A percentile compares a stretch with the other conserved stretches of the same genome.
These are phyloP conservation scores for Microtus montanus DNA, from an alignment of 2,113 vertebrate genomes.

Conservation along the genomic window DNA sequence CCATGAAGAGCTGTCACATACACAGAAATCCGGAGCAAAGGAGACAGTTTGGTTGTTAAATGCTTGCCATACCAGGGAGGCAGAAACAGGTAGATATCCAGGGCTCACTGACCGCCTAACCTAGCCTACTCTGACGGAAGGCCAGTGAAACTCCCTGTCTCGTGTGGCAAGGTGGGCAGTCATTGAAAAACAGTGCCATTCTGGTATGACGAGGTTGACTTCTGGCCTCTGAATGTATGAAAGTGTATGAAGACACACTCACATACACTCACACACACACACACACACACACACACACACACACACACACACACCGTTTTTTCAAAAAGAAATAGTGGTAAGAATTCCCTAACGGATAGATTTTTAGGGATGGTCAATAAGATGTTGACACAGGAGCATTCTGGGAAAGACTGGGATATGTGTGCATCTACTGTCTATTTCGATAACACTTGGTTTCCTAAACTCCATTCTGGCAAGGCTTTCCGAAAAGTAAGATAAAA, in stretches of 20 bases:
- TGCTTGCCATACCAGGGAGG: not conserved
- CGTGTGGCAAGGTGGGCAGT: not conserved
- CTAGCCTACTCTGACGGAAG: not conserved
- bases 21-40: constrained; percentile 18
- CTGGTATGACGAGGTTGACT: not conserved
- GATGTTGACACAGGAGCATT: not conserved
- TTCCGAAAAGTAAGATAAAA: constrained; percentile 37
- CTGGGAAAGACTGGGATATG: not conserved
- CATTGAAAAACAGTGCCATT: not conserved
- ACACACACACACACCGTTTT: not conserved
- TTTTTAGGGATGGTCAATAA: not conserved
- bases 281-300: not conserved
- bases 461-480: not conserved
- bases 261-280: not conserved
- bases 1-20: not conserved
- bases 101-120: not conserved
- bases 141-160: not conserved
- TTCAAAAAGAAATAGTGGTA: not conserved
- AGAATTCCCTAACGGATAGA: not conserved
- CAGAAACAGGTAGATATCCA: not conserved
- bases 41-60: not conserved
- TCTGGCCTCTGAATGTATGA: not conserved
- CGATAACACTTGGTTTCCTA: not conserved
- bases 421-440: not conserved
- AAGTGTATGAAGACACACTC: not conserved